Evolutionary conservation across 2,113 vertebrate species (phyloP).

Genomic region (Aspidoscelis tigris): DNA sequence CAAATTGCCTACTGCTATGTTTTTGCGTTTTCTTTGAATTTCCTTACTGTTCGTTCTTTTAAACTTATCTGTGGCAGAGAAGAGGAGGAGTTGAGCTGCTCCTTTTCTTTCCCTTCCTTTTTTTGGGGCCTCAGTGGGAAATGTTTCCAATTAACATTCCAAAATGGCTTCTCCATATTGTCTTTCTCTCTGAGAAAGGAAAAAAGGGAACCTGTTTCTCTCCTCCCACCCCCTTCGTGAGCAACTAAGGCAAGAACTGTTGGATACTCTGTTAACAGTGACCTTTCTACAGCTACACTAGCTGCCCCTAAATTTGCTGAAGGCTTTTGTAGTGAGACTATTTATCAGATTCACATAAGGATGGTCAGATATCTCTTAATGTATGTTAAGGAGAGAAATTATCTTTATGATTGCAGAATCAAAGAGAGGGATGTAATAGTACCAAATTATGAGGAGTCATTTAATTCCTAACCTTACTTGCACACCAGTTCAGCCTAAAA

Average conservation of each 20-base stretch:
- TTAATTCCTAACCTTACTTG: neutral
- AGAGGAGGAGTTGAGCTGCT: conserved; percentile 49
- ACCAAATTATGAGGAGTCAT: neutral
- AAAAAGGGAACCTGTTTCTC: conserved; percentile 55
- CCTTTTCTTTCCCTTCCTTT: conserved; percentile 24
- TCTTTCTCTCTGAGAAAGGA: conserved; percentile 70
- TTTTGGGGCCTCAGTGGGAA: conserved; percentile 64
- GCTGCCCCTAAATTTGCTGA: conserved; percentile 61
- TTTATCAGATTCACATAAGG: conserved; percentile 57
- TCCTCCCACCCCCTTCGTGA: conserved; percentile 78
- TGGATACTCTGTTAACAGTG: conserved; percentile 62
- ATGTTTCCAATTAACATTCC: conserved; percentile 90
- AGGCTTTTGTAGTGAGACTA: conserved; percentile 60
- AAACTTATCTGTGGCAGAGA: conserved; percentile 10
- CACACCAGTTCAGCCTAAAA: neutral
- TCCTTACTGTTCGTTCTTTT: conserved; percentile 35
- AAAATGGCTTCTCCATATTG: conserved; percentile 89
- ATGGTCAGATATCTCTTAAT: neutral
- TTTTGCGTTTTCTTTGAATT: neutral
- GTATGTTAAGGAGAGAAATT: conserved; percentile 26
- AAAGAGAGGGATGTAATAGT: neutral
- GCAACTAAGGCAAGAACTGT: conserved; percentile 75
- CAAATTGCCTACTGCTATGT: neutral
- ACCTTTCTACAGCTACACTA: conserved; percentile 45
- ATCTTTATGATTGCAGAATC: neutral